A percentile compares a stretch with the other conserved stretches of the same genome.
Evolutionary conservation across 2,888 invertebrate species (phyloP).

Genomic region (Fissipunctia ypsillon): DNA sequence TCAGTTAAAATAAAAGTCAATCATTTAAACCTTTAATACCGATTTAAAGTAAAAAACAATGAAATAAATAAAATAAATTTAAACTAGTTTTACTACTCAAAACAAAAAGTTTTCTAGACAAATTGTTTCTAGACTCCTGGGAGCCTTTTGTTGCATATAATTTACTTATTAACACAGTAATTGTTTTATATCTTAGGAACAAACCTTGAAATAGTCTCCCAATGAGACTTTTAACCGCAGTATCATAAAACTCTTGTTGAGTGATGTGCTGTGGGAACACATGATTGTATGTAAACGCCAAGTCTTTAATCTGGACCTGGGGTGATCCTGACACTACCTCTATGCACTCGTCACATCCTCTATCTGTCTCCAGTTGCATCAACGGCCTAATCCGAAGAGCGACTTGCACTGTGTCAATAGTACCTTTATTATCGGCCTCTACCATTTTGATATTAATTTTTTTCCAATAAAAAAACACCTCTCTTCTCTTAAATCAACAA

Average conservation of each 20-base stretch:
- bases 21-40: not conserved
- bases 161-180: not conserved
- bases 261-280: constrained; percentile 93
- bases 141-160: not conserved
- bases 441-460: constrained; percentile 79
- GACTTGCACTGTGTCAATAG: constrained; percentile 92
- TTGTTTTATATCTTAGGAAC: not conserved
- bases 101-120: not conserved
- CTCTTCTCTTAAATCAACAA: constrained; percentile 50
- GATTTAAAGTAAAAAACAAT: not conserved
- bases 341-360: constrained; percentile 94
- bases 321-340: constrained; percentile 91
- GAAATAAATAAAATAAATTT: not conserved
- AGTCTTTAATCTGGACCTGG: constrained; percentile 93
- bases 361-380: constrained; percentile 92
- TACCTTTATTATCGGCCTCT: constrained; percentile 78
- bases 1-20: not conserved
- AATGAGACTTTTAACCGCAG: constrained; percentile 93
- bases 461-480: constrained; percentile 51
- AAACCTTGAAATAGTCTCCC: constrained; percentile 94
- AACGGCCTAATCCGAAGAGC: constrained; percentile 96
- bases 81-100: not conserved
- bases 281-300: constrained; percentile 95
- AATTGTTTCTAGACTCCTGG: not conserved
- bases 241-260: constrained; percentile 94